Percentiles rank a stretch among this genome's conserved stretches.
phyloP scores from a whole-genome alignment of 1,140 invertebrate species.

The Cyclargus thomasi region DNA sequence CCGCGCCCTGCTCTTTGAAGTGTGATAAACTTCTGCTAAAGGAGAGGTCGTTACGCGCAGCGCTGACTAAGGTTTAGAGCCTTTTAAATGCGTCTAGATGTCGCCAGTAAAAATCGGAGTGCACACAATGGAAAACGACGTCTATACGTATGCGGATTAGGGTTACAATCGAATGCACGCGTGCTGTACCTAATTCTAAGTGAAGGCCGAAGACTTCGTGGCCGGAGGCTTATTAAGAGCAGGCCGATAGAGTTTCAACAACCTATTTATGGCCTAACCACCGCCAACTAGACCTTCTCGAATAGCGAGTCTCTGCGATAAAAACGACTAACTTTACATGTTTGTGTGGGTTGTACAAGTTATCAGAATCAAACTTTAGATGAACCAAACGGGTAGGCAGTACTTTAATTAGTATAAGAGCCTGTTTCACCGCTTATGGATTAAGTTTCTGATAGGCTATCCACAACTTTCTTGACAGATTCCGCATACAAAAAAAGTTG shows the following conservation, averaged over 20 bases:
- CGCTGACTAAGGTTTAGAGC: conserved; percentile 22
- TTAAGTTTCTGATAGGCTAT: too few species aligned
- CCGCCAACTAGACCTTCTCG: conserved; percentile 6
- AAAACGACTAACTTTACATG: neutral
- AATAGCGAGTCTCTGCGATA: neutral
- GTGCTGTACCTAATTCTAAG: conserved; percentile 9
- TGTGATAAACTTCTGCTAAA: conserved; percentile 52
- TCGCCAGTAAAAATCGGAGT: conserved; percentile 15
- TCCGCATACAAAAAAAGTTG: too few species aligned
- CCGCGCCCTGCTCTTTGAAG: conserved; percentile 44
- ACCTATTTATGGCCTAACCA: conserved; percentile 14
- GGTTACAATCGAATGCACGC: neutral
- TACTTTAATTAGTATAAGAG: too few species aligned
- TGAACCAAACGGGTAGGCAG: too few species aligned
- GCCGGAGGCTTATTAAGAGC: conserved; percentile 9
- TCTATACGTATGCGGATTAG: neutral
- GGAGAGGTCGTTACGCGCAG: conserved; percentile 29
- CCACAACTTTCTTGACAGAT: too few species aligned
- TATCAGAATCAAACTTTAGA: too few species aligned
- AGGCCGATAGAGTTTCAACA: conserved; percentile 15
- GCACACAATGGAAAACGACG: neutral
- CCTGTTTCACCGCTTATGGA: too few species aligned
- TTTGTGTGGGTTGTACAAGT: neutral
- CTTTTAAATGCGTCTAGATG: conserved; percentile 24
- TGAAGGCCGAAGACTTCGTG: conserved; percentile 13